These are phyloP conservation scores for Acanthoscelides obtectus DNA, from an alignment of 2,888 invertebrate species.

Conservation along the genomic window DNA sequence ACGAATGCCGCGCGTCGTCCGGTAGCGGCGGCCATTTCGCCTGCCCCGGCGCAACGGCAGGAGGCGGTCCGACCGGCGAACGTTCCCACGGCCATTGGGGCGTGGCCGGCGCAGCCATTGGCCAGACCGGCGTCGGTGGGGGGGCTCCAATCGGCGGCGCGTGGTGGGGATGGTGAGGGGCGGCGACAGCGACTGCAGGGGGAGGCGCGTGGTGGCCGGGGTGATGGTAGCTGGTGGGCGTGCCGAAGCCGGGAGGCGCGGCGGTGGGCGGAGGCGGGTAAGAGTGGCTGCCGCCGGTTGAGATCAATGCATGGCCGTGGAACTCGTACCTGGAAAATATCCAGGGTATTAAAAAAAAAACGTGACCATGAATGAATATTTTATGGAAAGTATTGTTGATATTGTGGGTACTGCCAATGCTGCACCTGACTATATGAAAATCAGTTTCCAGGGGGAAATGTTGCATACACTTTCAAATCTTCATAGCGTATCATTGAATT, in stretches of 20 bases:
- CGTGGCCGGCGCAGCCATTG: slow-evolving; percentile 20
- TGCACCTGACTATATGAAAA: too few species aligned
- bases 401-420: too few species aligned
- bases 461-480: too few species aligned
- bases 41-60: neutral
- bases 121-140: slow-evolving; percentile 26
- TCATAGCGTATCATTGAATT: too few species aligned
- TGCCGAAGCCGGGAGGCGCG: slow-evolving; percentile 3
- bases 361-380: too few species aligned
- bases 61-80: slow-evolving; percentile 22
- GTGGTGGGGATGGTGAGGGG: neutral
- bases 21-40: slow-evolving; percentile 11
- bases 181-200: slow-evolving; percentile 11
- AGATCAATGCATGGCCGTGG: slow-evolving; percentile 26
- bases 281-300: slow-evolving; percentile 32
- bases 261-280: slow-evolving; percentile 12
- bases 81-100: slow-evolving; percentile 28
- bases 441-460: too few species aligned
- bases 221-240: neutral
- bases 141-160: slow-evolving; percentile 13
- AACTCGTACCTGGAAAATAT: slow-evolving; percentile 36
- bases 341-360: too few species aligned
- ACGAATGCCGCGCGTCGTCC: slow-evolving; percentile 4
- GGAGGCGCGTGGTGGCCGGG: slow-evolving; percentile 21
- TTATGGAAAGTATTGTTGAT: neutral